Evolutionary conservation across 2,888 invertebrate species (phyloP), one percentile per base, ranked within the genome.

Genomic region (Macrosoma leucophasiata): DNA sequence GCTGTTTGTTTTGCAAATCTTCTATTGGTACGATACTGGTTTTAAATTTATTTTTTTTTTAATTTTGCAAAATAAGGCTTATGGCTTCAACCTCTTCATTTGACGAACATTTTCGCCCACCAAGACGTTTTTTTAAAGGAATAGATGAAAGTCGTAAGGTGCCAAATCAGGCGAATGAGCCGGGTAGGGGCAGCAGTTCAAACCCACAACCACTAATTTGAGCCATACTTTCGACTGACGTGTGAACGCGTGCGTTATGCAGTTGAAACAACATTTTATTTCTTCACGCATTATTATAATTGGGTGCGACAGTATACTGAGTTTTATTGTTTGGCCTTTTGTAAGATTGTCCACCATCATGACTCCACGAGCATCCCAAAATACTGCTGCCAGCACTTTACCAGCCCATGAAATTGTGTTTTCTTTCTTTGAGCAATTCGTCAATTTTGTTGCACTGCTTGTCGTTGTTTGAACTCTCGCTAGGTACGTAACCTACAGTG

Each of bases 221-320:
- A 33, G 36, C 33, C 39, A 37, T 37, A 3, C 23, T 17, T 23
- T 29, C 32, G 14, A 26, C 27, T 14, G 40, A 40, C 2, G 40
- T 38, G 33, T 41, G 41, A 33, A 27, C 39, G 17, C 17, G 33
- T 27, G 39, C 39, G n/a, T 46, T 43, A 15, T 43, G 41, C 14
- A 36, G 42, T 19, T 45, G 41, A 15, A 44, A 41, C 33, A 41
- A 41, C 24, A 36, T 23, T 33, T 40, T 37, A 32, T 32, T 32
- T 26, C 26, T 32, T 27, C 21, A 9, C 27, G 26, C 10, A 33
- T 14, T 8, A 10, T 10, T 13, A 14, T 9, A 33, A 13, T 4
- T 13, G 25, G 25, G 9, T 25, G 12, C 13, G 13, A 27, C 21
- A 33, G 8, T 26, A 33, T 13, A 13, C 19, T 1, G 23, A 30